Conservation (phyloP, 92 coral and sea anemone genomes). For the Epizoanthus illoricatus region DNA sequence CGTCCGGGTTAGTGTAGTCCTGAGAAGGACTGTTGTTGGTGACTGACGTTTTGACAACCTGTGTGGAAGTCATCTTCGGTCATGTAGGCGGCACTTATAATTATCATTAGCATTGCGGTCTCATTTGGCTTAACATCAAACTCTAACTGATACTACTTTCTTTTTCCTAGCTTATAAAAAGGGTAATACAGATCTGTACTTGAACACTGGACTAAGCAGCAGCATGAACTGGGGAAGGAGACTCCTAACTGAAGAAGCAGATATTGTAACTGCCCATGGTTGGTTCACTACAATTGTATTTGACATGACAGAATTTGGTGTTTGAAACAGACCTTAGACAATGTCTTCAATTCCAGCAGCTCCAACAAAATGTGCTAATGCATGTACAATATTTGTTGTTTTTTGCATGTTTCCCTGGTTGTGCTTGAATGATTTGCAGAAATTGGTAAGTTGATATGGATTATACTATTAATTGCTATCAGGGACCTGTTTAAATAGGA, state of each 20-base stretch:
- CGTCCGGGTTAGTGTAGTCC: too few species aligned
- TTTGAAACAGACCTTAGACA: neutral
- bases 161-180: conserved; percentile 54
- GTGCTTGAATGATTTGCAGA: conserved; percentile 2
- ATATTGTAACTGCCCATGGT: conserved; percentile 99
- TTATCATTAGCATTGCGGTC: too few species aligned
- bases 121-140: too few species aligned
- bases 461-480: neutral
- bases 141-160: too few species aligned
- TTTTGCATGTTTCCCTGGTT: neutral
- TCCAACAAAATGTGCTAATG: neutral
- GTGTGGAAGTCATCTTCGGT: too few species aligned
- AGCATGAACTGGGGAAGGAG: conserved; percentile 83
- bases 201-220: conserved; percentile 96
- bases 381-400: neutral
- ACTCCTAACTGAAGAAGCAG: conserved; percentile 92
- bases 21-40: too few species aligned
- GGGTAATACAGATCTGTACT: conserved; percentile 56
- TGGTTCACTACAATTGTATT: conserved; percentile 16
- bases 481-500: too few species aligned
- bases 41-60: too few species aligned
- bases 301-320: neutral
- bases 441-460: conserved; percentile 14
- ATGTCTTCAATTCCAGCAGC: neutral
- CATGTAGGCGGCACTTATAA: too few species aligned